phyloP scores from a whole-genome alignment of 2,797 vertebrate genomes.

The Mallotus villosus region DNA sequence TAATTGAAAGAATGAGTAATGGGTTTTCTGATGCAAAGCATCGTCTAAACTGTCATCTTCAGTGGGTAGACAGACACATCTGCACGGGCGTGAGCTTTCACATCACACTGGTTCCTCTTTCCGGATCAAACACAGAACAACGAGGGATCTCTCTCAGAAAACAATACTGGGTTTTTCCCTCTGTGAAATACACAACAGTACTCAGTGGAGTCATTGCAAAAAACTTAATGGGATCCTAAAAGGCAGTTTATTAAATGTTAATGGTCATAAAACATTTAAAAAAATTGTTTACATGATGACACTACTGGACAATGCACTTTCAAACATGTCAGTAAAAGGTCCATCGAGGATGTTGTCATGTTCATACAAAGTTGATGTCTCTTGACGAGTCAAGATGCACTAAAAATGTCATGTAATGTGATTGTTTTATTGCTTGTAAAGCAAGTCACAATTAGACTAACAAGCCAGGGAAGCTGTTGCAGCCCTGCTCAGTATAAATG shows the following conservation, averaged over 20 bases:
- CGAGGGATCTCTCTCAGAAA: constrained; percentile 7
- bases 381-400: constrained; percentile 15
- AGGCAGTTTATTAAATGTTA: constrained; percentile 48
- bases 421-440: constrained; percentile 40
- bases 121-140: constrained; percentile 14
- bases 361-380: neutral
- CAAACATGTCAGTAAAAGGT: too few relatives aligned
- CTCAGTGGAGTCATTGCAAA: constrained; percentile 2
- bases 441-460: constrained; percentile 48
- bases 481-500: constrained; percentile 40
- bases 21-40: neutral
- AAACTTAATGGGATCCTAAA: constrained; percentile 14
- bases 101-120: constrained; percentile 8
- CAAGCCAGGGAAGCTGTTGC: constrained; percentile 39
- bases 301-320: constrained; percentile 36
- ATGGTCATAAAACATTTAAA: constrained; percentile 42
- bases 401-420: constrained; percentile 25
- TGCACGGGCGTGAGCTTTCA: constrained; percentile 31
- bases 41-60: neutral
- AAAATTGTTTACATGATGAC: constrained; percentile 40
- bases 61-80: constrained; percentile 15
- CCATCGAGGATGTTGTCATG: neutral
- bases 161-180: constrained; percentile 40
- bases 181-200: neutral
- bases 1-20: neutral